Conservation (phyloP, 1,140 invertebrate genomes). For the Brachionus paranguensis region DNA sequence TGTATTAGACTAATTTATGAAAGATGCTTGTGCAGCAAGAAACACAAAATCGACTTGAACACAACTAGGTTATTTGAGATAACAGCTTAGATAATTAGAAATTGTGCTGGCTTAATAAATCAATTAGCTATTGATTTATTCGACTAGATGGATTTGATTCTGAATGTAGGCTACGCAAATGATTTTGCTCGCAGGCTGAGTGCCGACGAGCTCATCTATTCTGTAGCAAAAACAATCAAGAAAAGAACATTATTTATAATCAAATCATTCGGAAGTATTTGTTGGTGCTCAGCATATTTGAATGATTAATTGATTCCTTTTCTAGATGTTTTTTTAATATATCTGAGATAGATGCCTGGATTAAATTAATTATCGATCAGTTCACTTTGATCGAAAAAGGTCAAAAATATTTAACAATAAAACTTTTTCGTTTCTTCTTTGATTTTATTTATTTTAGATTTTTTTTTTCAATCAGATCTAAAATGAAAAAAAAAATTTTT, state of each 20-base stretch:
- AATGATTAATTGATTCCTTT: background rate
- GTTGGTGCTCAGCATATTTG: background rate
- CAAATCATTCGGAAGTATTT: background rate
- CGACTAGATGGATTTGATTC: too few relatives aligned
- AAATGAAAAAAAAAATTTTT: too few relatives aligned
- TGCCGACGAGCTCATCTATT: background rate
- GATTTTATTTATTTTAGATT: too few relatives aligned
- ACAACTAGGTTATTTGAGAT: background rate
- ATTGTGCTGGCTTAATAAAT: background rate
- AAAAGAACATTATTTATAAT: background rate
- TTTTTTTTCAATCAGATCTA: too few relatives aligned
- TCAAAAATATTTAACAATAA: too few relatives aligned
- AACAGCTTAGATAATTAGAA: background rate
- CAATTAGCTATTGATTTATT: constrained; percentile 9
- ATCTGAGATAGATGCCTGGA: background rate
- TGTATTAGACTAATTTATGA: too few relatives aligned
- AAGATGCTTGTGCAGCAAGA: background rate
- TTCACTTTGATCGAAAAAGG: background rate
- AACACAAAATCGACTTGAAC: background rate
- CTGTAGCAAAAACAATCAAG: background rate
- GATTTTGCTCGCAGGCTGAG: background rate
- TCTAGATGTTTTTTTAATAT: background rate
- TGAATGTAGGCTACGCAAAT: background rate
- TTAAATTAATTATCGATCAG: background rate
- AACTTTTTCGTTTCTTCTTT: too few relatives aligned